These are phyloP conservation scores for Caenorhabditis japonica DNA, from an alignment of 2,888 invertebrate genomes.

Conservation along the genomic window DNA sequence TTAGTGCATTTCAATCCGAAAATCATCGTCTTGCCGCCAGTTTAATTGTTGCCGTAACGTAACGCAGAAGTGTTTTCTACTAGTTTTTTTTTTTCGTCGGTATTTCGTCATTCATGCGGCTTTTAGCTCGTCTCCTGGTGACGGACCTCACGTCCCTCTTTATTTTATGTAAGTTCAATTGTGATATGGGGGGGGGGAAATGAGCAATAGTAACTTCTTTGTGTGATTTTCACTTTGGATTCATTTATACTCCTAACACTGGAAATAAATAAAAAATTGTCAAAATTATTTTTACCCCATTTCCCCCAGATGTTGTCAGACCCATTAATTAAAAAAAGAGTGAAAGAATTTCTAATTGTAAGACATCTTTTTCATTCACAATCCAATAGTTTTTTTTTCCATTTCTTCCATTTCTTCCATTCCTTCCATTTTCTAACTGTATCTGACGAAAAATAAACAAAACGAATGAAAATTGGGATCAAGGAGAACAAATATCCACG, in stretches of 20 bases:
- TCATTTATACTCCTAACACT: too few relatives aligned
- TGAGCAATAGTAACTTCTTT: too few relatives aligned
- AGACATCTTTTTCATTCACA: too few relatives aligned
- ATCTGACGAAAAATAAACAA: slow-evolving; percentile 36
- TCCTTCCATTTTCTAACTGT: too few relatives aligned
- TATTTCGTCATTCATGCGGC: not conserved
- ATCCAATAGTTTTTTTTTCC: too few relatives aligned
- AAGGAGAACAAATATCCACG: slow-evolving; percentile 53
- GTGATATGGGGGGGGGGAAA: not conserved
- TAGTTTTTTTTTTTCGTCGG: slow-evolving; percentile 5
- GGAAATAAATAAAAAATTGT: too few relatives aligned
- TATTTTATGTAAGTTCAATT: not conserved
- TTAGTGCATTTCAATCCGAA: slow-evolving; percentile 55
- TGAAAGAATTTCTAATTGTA: too few relatives aligned
- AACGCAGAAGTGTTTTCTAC: not conserved
- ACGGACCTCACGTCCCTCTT: not conserved
- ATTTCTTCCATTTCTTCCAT: too few relatives aligned
- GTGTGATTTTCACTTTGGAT: too few relatives aligned
- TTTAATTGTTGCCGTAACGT: slow-evolving; percentile 10
- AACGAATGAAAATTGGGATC: slow-evolving; percentile 53
- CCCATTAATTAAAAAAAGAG: too few relatives aligned
- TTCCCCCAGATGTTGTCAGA: too few relatives aligned
- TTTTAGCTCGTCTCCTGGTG: not conserved
- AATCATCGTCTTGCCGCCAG: slow-evolving; percentile 13
- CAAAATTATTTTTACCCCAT: too few relatives aligned